These are phyloP conservation scores for Odobenus rosmarus DNA, from an alignment of 2,113 vertebrate genomes.

Conservation along the genomic window DNA sequence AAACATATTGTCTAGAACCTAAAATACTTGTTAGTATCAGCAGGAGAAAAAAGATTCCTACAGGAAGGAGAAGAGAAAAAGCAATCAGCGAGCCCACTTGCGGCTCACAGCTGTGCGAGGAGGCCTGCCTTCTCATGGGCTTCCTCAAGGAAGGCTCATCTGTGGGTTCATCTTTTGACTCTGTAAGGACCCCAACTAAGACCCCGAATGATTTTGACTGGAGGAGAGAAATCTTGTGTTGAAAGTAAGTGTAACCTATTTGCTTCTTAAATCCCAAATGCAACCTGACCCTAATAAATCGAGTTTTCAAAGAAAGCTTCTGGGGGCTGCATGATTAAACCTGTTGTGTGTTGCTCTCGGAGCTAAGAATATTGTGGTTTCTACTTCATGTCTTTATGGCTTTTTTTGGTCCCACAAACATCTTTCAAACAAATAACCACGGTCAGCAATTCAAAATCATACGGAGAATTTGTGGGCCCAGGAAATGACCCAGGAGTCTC, in stretches of 20 bases:
- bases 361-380: background rate
- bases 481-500: background rate
- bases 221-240: constrained; percentile 24
- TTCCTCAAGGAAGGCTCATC: background rate
- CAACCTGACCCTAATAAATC: background rate
- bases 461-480: background rate
- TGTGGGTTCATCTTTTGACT: background rate
- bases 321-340: background rate
- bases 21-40: background rate
- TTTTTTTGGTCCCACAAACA: background rate
- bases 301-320: background rate
- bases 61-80: background rate
- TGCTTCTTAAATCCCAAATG: background rate
- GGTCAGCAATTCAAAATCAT: background rate
- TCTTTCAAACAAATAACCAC: background rate
- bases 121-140: background rate
- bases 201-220: background rate
- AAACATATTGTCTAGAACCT: background rate
- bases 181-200: background rate
- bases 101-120: background rate
- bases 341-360: background rate
- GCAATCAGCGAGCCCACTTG: background rate
- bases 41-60: background rate
- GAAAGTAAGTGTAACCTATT: background rate
- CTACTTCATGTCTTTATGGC: background rate